Evolutionary conservation across 2,888 invertebrate genomes (phyloP).

Genomic region (Azorinus chamasolen): DNA sequence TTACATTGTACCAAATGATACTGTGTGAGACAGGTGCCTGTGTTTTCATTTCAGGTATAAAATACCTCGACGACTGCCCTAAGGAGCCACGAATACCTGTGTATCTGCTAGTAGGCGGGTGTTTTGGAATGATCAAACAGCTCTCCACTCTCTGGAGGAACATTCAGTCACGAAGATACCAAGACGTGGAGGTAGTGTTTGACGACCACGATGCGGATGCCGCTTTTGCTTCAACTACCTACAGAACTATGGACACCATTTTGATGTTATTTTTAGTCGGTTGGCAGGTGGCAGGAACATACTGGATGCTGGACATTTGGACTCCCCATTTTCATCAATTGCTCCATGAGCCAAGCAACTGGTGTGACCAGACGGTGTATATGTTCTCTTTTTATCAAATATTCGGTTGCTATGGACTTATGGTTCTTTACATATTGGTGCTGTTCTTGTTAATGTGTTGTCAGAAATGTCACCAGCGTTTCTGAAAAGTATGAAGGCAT

Average conservation of each 20-base stretch:
- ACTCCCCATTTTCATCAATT: constrained; percentile 92
- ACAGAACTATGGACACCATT: constrained; percentile 89
- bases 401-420: constrained; percentile 90
- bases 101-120: constrained; percentile 94
- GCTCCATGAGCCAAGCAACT: constrained; percentile 92
- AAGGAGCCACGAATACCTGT: constrained; percentile 92
- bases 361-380: constrained; percentile 93
- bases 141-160: constrained; percentile 90
- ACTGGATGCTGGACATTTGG: constrained; percentile 92
- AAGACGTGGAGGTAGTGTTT: constrained; percentile 82
- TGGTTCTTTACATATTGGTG: constrained; percentile 48
- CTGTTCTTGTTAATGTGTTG: constrained; percentile 45
- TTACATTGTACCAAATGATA: too few relatives aligned
- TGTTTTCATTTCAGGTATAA: constrained; percentile 91
- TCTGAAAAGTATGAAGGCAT: too few relatives aligned
- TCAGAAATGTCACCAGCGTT: constrained; percentile 8
- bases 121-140: constrained; percentile 90
- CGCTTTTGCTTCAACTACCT: constrained; percentile 87
- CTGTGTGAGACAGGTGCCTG: too few relatives aligned
- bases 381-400: constrained; percentile 92
- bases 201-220: constrained; percentile 71
- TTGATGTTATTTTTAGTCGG: constrained; percentile 90
- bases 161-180: constrained; percentile 89
- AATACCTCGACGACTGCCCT: constrained; percentile 93
- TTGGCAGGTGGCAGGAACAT: constrained; percentile 93